phyloP scores from a whole-genome alignment of 2,888 invertebrate species.

The Acheta domesticus region DNA sequence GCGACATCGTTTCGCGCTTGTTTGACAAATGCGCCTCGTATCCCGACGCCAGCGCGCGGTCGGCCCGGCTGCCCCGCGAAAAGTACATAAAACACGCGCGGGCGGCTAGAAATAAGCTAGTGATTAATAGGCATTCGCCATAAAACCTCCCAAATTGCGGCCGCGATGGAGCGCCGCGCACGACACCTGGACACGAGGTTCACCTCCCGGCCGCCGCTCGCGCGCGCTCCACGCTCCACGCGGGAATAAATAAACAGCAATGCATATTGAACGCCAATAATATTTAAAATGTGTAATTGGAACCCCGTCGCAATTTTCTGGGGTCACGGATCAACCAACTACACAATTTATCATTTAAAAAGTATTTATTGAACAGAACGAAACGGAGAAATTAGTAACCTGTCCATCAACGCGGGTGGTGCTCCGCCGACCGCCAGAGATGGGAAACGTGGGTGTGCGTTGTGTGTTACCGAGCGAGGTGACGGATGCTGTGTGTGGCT shows the following conservation, averaged over 20 bases:
- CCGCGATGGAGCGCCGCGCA: neutral
- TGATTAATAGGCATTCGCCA: neutral
- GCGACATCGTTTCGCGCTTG: conserved; percentile 7
- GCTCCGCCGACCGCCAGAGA: neutral
- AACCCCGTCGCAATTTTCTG: conserved; percentile 9
- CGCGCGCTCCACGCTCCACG: neutral
- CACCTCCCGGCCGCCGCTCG: neutral
- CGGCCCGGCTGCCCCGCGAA: neutral
- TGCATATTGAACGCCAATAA: conserved; percentile 18
- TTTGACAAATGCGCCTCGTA: neutral
- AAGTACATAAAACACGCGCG: neutral
- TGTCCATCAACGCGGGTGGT: neutral
- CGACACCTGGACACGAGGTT: neutral
- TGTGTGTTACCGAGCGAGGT: neutral
- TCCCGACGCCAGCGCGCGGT: neutral
- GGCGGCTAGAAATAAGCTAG: neutral
- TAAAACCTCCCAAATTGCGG: neutral
- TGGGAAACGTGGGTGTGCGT: neutral
- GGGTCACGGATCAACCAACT: conserved; percentile 18
- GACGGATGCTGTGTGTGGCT: neutral
- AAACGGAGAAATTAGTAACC: neutral
- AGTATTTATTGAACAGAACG: neutral
- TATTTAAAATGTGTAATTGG: conserved; percentile 18
- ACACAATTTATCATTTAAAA: conserved; percentile 18
- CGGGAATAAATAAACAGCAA: conserved; percentile 1